Base-by-base conservation (phyloP, 2,113 vertebrate species). In the Phocoena phocoena region DNA sequence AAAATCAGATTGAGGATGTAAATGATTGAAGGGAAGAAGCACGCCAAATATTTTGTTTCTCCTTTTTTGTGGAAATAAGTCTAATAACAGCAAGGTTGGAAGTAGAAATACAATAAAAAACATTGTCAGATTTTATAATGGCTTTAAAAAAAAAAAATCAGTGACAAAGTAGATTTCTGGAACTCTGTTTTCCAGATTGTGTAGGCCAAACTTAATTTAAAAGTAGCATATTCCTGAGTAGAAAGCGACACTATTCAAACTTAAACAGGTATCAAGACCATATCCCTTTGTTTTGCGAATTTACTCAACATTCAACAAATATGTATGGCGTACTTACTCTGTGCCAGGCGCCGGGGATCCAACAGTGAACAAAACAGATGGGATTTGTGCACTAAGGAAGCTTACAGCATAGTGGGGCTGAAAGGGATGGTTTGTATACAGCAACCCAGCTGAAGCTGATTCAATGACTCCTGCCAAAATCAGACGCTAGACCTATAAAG, bases 291-390 rank as follows among this genome's bases (percentile, higher is more conserved):
- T 86, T 91, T 38, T 31, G 41, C 2, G 10, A 80, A 92, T 95
- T 62, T 65, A 92, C 21, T 87, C 90, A 96, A 95, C 90, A 96
- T 65, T 92, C 55, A 63, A 33, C 91, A 96, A 90, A 83, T 63
- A 47, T 55, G 84, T 89, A 60, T 20, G n/a, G 44, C 2, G 14
- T 23, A 18, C 28, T 67, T 47, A 20, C 71, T 70, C 63, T 13
- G 73, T 33, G 68, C 74, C 94, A 90, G 83, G 47, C 4, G 0
- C 79, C 20, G 38, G 60, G 62, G 50, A 88, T 65, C 58, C 60
- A 38, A 89, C 55, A 92, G 71, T 6, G 73, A 93, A 28, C 53
- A 38, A 33, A 73, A 85, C 71, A 82, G 92, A 62, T 86, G 94
- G 88, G 71, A 62, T 79, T 3, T 88, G 92, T 77, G 79, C 79